These are phyloP conservation scores for Pseudomugil tenellus DNA, from an alignment of 2,797 vertebrate genomes.

Conservation along the genomic window DNA sequence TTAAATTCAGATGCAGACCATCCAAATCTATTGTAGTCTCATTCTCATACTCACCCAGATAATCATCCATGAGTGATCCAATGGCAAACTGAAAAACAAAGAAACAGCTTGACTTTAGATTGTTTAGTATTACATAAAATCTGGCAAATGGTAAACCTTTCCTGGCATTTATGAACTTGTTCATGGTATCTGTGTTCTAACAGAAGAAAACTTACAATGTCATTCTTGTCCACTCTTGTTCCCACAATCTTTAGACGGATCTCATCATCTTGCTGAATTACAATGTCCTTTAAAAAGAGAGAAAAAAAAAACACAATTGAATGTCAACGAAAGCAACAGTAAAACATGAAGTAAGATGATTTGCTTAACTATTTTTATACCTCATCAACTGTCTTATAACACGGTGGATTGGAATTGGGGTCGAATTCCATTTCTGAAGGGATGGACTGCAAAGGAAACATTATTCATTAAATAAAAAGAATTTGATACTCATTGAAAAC, in stretches of 20 bases:
- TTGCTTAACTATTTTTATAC: constrained; percentile 66
- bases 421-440: constrained; percentile 97
- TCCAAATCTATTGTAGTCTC: neutral
- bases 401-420: constrained; percentile 94
- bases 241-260: constrained; percentile 94
- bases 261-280: constrained; percentile 95
- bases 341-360: neutral
- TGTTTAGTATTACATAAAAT: neutral
- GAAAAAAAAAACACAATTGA: neutral
- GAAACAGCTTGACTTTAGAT: constrained; percentile 1
- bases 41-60: constrained; percentile 86
- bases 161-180: no score
- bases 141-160: neutral
- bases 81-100: constrained; percentile 89
- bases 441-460: constrained; percentile 86
- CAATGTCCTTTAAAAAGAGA: constrained; percentile 85
- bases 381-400: constrained; percentile 95
- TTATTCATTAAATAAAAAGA: neutral
- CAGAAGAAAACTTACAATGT: constrained; percentile 85
- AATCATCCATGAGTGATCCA: constrained; percentile 96
- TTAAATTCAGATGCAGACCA: neutral
- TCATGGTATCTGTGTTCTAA: neutral
- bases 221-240: constrained; percentile 94
- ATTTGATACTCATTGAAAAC: neutral
- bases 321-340: neutral